A percentile compares a stretch with the other conserved stretches of the same genome.
phyloP scores from a whole-genome alignment of 2,888 invertebrate genomes.

The Ectemnius lituratus region DNA sequence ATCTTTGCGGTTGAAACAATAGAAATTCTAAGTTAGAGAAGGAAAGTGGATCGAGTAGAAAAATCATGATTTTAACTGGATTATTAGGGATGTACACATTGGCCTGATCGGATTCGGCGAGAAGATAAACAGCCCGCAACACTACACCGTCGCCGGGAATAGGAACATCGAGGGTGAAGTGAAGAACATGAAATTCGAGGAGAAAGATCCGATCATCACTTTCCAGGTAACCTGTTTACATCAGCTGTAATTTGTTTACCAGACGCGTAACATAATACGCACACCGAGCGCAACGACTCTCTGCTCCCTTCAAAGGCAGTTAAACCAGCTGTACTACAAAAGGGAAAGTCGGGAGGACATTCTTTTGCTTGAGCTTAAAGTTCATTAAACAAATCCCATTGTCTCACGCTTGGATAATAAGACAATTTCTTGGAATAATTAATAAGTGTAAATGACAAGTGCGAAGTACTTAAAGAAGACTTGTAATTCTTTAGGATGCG shows the following conservation, averaged over 20 bases:
- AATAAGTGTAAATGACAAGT: too few species aligned
- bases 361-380: too few species aligned
- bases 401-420: too few species aligned
- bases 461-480: too few species aligned
- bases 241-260: background rate
- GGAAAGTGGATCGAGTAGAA: background rate
- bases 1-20: background rate
- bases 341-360: too few species aligned
- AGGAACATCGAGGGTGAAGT: slow-evolving; percentile 79
- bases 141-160: slow-evolving; percentile 81
- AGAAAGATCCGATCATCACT: slow-evolving; percentile 66
- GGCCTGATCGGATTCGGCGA: slow-evolving; percentile 82
- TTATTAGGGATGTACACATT: slow-evolving; percentile 80
- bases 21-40: background rate
- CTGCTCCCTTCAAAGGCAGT: background rate
- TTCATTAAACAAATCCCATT: too few species aligned
- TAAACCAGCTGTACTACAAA: too few species aligned
- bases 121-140: slow-evolving; percentile 79
- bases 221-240: slow-evolving; percentile 55
- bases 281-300: background rate
- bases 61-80: slow-evolving; percentile 37
- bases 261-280: slow-evolving; percentile 2
- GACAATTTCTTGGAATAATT: too few species aligned
- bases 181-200: slow-evolving; percentile 73
- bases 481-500: slow-evolving; percentile 62